Percentiles rank a stretch among this genome's conserved stretches.
These are phyloP conservation scores for Valencia hispanica DNA, from an alignment of 2,797 vertebrate genomes.

Conservation along the genomic window DNA sequence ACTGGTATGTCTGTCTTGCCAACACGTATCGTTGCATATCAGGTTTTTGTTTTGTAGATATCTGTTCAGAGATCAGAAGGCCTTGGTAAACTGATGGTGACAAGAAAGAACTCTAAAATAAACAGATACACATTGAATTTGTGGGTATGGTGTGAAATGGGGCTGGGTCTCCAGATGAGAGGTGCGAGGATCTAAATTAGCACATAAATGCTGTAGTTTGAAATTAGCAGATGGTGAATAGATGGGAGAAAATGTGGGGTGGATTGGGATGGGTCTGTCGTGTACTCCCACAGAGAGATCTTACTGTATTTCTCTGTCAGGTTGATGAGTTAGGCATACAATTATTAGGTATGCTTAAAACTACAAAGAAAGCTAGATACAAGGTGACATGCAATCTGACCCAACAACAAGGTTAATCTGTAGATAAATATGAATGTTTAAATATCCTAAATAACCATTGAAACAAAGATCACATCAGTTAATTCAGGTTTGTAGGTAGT, in stretches of 20 bases:
- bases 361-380: background rate
- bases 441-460: background rate
- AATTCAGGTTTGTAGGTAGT: background rate
- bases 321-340: slow-evolving; percentile 3
- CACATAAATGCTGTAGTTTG: slow-evolving; percentile 43
- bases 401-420: background rate
- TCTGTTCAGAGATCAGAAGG: slow-evolving; percentile 14
- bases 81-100: slow-evolving; percentile 39
- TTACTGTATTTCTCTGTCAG: background rate
- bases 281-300: background rate
- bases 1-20: slow-evolving; percentile 1
- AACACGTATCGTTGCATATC: too few relatives aligned
- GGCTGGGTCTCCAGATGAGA: slow-evolving; percentile 60
- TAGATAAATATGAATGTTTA: background rate
- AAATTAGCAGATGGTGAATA: slow-evolving; percentile 18
- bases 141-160: slow-evolving; percentile 48
- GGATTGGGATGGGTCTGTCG: slow-evolving; percentile 8
- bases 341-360: slow-evolving; percentile 7
- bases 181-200: slow-evolving; percentile 56
- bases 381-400: background rate
- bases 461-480: background rate
- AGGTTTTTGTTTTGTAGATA: background rate
- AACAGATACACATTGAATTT: slow-evolving; percentile 65
- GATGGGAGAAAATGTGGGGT: slow-evolving; percentile 13
- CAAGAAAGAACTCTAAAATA: slow-evolving; percentile 33